phyloP scores from a whole-genome alignment of 2,113 vertebrate genomes.

The Gnathonemus echidnorhynchus region DNA sequence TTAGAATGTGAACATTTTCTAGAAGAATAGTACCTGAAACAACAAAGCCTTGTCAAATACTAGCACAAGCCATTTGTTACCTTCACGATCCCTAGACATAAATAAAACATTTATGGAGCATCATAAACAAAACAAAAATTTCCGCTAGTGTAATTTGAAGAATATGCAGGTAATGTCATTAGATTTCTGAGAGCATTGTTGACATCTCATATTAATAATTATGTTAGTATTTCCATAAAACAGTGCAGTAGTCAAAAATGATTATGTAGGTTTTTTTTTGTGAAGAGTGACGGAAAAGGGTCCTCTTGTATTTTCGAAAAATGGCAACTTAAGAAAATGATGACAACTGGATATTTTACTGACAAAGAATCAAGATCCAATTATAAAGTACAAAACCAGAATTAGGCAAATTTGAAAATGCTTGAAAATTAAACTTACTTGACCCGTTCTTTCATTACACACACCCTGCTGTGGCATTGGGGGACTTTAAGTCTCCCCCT shows the following conservation, averaged over 20 bases:
- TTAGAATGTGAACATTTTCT: background rate
- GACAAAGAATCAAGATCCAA: background rate
- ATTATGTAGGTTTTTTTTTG: background rate
- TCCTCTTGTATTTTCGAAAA: background rate
- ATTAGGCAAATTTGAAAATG: background rate
- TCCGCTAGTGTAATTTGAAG: background rate
- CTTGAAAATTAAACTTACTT: background rate
- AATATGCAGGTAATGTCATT: background rate
- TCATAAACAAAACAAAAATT: background rate
- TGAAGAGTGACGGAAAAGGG: background rate
- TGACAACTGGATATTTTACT: background rate
- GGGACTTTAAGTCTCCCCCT: background rate
- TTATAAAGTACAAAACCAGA: background rate
- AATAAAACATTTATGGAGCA: background rate
- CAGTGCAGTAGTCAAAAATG: background rate
- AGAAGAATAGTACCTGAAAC: background rate
- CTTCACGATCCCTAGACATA: background rate
- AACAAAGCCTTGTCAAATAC: background rate
- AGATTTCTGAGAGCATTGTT: background rate
- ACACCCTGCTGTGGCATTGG: conserved; percentile 5
- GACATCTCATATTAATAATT: background rate
- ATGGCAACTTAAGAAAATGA: background rate
- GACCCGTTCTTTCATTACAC: background rate
- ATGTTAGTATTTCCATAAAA: background rate
- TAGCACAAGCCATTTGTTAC: background rate